Evolutionary conservation across 2,113 vertebrate species (phyloP).

Genomic region (Rattus norvegicus): GRCr8 NC_086025.1:44902501-44903000

Average conservation of each 20-base stretch:
- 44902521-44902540: conserved; percentile 33
- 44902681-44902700: neutral
- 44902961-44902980: neutral
- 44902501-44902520: conserved; percentile 36
- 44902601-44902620: conserved; percentile 50
- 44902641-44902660: neutral
- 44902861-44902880: conserved; percentile 52
- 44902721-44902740: conserved; percentile 89
- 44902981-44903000: neutral
- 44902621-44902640: conserved; percentile 11
- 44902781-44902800: conserved; percentile 91
- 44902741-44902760: conserved; percentile 89
- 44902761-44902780: conserved; percentile 92
- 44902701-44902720: neutral
- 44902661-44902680: neutral
- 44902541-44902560: conserved; percentile 41
- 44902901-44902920: conserved; percentile 24
- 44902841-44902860: conserved; percentile 89
- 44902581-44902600: conserved; percentile 44
- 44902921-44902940: neutral
- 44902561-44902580: neutral
- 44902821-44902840: conserved; percentile 87
- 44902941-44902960: neutral
- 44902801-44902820: conserved; percentile 88
- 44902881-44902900: conserved; percentile 19